phyloP scores from a whole-genome alignment of 2,113 vertebrate species.

The Pavo muticus region DNA sequence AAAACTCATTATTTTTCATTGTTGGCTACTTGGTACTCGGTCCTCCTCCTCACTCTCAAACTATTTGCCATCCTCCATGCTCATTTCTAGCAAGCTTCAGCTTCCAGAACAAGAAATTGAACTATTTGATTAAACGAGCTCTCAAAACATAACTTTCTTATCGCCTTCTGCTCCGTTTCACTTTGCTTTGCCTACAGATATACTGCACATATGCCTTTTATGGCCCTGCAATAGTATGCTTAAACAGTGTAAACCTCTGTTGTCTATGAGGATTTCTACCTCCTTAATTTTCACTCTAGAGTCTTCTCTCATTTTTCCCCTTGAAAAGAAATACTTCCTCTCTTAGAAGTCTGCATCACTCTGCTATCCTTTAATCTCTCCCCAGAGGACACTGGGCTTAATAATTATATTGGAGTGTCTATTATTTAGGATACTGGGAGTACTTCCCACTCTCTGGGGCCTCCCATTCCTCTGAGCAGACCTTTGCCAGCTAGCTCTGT shows the following conservation, averaged over 20 bases:
- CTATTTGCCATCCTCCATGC: not conserved
- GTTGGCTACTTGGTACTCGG: not conserved
- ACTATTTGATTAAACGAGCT: not conserved
- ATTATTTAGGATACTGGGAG: not conserved
- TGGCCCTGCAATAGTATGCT: not conserved
- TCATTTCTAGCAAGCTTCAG: not conserved
- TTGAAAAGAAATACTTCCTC: not conserved
- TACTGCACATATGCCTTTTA: not conserved
- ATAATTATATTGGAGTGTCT: not conserved
- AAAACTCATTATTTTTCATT: not conserved
- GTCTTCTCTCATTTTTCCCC: not conserved
- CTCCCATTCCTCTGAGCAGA: not conserved
- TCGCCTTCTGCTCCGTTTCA: not conserved
- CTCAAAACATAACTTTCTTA: not conserved
- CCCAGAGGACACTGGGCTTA: not conserved
- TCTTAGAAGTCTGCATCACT: not conserved
- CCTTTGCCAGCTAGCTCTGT: not conserved
- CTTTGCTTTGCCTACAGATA: constrained; percentile 12
- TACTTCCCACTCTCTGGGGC: not conserved
- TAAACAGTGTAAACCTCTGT: not conserved
- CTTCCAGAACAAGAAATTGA: not conserved
- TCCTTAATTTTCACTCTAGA: not conserved
- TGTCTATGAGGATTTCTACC: not conserved
- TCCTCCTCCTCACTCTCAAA: not conserved
- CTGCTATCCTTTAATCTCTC: not conserved